Evolutionary conservation across 1,140 invertebrate genomes (phyloP).

Genomic region (Littorina saxatilis): DNA sequence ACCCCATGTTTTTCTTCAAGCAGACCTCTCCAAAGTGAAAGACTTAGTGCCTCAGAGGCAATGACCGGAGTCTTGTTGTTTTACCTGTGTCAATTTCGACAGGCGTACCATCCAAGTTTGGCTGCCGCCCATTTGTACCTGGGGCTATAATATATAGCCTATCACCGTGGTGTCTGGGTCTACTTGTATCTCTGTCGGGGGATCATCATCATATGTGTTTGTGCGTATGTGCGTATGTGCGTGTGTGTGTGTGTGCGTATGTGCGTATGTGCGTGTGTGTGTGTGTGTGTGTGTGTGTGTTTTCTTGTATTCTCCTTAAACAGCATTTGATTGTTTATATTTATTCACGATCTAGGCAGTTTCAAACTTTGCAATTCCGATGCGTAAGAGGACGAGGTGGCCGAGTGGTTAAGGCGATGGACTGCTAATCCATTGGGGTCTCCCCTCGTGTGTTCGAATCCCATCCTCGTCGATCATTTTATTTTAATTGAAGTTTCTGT

Average conservation of each 20-base stretch:
- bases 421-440: too few relatives aligned
- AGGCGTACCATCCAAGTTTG: background rate
- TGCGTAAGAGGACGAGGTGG: too few relatives aligned
- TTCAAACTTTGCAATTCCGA: background rate
- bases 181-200: background rate
- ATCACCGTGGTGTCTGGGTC: slow-evolving; percentile 1
- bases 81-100: background rate
- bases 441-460: too few relatives aligned
- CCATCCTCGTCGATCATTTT: too few relatives aligned
- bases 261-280: background rate
- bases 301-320: too few relatives aligned
- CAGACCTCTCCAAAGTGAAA: background rate
- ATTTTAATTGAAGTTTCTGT: background rate
- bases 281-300: slow-evolving; percentile 6
- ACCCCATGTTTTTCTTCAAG: too few relatives aligned
- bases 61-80: background rate
- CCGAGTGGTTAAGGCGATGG: too few relatives aligned
- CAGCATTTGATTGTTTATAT: background rate
- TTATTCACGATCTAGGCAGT: background rate
- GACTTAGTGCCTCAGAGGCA: background rate
- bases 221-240: background rate
- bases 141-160: background rate
- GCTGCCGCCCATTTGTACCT: background rate
- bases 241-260: background rate
- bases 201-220: background rate